phyloP scores from a whole-genome alignment of 2,888 invertebrate species.

The Tillus elongatus region DNA sequence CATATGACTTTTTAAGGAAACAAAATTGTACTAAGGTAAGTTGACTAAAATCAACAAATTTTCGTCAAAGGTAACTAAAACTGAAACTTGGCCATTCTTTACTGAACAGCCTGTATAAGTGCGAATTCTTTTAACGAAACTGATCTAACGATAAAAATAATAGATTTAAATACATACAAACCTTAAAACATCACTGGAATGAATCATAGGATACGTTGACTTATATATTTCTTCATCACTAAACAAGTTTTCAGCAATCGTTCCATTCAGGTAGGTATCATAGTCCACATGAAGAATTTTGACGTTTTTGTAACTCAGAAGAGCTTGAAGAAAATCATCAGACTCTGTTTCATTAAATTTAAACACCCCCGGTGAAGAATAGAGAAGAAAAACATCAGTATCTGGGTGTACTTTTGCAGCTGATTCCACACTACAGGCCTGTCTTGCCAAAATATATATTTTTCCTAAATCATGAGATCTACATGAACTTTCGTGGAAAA shows the following conservation, averaged over 20 bases:
- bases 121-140: no score
- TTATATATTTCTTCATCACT: background rate
- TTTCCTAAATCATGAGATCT: background rate
- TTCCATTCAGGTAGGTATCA: background rate
- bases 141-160: no score
- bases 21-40: no score
- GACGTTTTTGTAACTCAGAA: background rate
- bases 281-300: background rate
- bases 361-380: background rate
- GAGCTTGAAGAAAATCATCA: background rate
- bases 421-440: slow-evolving; percentile 2
- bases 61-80: no score
- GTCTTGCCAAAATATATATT: background rate
- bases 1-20: no score
- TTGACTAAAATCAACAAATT: no score
- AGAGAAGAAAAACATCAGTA: background rate
- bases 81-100: no score
- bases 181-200: slow-evolving; percentile 2
- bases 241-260: background rate
- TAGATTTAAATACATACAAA: no score
- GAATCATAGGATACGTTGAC: background rate
- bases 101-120: no score
- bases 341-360: background rate
- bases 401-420: background rate
- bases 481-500: no score